These are phyloP conservation scores for Propithecus deckenii DNA, from an alignment of 2,797 vertebrate genomes.

Conservation along the genomic window DNA sequence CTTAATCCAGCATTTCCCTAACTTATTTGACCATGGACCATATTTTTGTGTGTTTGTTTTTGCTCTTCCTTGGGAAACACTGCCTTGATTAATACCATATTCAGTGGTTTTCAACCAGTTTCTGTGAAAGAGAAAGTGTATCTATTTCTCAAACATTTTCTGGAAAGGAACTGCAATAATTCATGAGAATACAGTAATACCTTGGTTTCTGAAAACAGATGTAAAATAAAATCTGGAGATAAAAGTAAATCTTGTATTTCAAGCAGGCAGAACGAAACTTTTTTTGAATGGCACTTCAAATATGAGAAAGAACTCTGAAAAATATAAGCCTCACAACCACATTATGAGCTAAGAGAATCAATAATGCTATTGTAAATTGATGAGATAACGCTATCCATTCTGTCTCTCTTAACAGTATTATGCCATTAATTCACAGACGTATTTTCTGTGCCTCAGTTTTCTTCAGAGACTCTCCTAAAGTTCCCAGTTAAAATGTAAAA, in stretches of 20 bases:
- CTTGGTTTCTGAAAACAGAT: slow-evolving; percentile 20
- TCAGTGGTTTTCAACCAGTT: background rate
- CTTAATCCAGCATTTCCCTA: background rate
- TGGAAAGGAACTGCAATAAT: background rate
- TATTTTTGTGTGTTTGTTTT: background rate
- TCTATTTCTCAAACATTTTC: background rate
- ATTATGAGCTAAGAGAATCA: background rate
- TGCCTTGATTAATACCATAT: background rate
- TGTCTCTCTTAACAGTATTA: background rate
- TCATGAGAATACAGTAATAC: background rate
- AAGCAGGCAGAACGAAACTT: background rate
- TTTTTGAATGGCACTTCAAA: background rate
- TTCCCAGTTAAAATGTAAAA: background rate
- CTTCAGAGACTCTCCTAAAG: background rate
- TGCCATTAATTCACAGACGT: background rate
- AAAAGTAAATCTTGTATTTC: slow-evolving; percentile 1
- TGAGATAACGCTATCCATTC: background rate
- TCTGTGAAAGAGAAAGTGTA: background rate
- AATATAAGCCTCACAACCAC: background rate
- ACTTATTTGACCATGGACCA: background rate
- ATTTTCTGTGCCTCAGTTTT: background rate
- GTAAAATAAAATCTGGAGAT: slow-evolving; percentile 29
- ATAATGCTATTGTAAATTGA: no score
- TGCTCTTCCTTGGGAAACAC: background rate
- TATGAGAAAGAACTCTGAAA: background rate